phyloP scores from a whole-genome alignment of 1,140 invertebrate genomes.

The Zaprionus tsacasi region DNA sequence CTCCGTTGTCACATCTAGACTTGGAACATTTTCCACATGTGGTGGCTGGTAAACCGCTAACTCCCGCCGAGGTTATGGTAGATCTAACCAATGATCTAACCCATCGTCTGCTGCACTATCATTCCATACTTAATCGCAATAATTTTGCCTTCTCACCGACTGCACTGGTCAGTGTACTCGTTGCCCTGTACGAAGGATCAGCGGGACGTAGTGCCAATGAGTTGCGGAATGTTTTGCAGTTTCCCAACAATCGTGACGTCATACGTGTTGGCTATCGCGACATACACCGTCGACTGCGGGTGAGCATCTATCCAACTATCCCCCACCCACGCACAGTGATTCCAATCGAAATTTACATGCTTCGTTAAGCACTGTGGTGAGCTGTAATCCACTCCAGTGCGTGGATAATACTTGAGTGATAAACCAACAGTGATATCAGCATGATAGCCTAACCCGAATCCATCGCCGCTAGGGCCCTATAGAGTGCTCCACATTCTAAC shows the following conservation, averaged over 20 bases:
- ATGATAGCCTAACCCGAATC: neutral
- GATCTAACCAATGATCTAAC: constrained; percentile 91
- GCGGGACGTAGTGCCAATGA: constrained; percentile 88
- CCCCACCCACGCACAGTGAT: constrained; percentile 10
- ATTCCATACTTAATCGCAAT: constrained; percentile 88
- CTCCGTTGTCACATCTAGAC: constrained; percentile 54
- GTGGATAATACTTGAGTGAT: constrained; percentile 59
- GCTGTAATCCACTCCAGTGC: constrained; percentile 15
- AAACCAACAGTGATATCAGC: constrained; percentile 39
- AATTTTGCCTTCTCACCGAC: constrained; percentile 94
- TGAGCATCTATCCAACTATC: constrained; percentile 82
- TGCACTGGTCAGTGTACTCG: constrained; percentile 90
- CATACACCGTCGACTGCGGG: constrained; percentile 90
- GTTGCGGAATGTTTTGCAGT: constrained; percentile 87
- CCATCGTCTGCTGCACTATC: constrained; percentile 88
- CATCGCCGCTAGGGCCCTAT: constrained; percentile 4
- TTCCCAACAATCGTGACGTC: constrained; percentile 89
- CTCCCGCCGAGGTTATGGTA: constrained; percentile 89
- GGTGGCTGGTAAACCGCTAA: constrained; percentile 67
- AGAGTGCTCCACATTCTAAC: constrained; percentile 15
- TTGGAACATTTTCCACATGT: constrained; percentile 65
- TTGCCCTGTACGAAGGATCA: constrained; percentile 91
- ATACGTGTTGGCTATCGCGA: constrained; percentile 91
- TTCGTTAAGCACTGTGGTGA: constrained; percentile 50
- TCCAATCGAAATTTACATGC: constrained; percentile 64